Base-by-base conservation (phyloP, 92 coral and sea anemone species). In the Porites lobata region DNA sequence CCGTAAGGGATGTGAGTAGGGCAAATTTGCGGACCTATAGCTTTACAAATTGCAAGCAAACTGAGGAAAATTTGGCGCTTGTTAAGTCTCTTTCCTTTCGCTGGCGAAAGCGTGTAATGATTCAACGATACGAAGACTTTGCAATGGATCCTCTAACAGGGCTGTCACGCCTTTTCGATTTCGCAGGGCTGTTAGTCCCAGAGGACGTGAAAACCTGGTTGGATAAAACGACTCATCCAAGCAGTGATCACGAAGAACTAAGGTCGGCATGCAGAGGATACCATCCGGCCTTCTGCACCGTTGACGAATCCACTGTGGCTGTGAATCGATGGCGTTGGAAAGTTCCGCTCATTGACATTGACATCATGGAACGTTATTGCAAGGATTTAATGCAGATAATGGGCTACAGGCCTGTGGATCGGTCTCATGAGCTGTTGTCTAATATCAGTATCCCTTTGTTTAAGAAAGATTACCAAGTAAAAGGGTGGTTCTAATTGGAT, bases 61-160 rank as follows among this genome's bases (percentile, higher is more conserved):
- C 73, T 0, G 83, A 83, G 22, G 63, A 82, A 2, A 88, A 76
- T 8, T 50, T 88, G 24, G 63, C 8, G 12, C 76, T 82, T 19
- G 22, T 83, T 50, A 82, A 83, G 59, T 83, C 75, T 19, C 84
- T 88, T 4, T 62, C 75, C 14, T 64, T 77, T 7, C 53, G 9
- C 51, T 64, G 67, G 88, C 54, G 59, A 26, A 76, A 63, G 4
- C 75, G 77, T 18, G 26, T 88, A 12, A 52, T 72, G 92, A 26
- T 88, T 13, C 77, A 62, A 7, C 73, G 92, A 9, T 88, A 88
- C 24, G 92, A 83, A 26, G 92, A 88, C 63, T 83, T 88, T 9
- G 92, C 89, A 6, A 8, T 54, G 56, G 38, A 88, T 19, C 92
- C 92, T 8, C 61, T 84, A 19, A 67, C 52, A 32, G 84, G 26